These are phyloP conservation scores for Petrocephalus schoutedeni DNA, from an alignment of 2,797 vertebrate genomes.

Conservation along the genomic window DNA sequence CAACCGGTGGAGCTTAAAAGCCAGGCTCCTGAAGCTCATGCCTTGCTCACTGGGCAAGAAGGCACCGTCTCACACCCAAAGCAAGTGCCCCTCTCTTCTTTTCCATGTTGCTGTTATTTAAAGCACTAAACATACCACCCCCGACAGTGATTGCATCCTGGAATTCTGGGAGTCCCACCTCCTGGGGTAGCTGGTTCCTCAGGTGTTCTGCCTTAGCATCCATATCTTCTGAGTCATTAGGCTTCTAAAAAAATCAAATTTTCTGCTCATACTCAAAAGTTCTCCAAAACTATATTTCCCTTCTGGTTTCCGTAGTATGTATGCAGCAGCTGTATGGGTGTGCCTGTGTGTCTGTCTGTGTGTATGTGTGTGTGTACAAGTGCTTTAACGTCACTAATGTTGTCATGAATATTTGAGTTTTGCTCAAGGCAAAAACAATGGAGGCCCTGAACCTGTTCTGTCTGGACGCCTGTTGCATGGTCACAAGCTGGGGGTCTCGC, in stretches of 20 bases:
- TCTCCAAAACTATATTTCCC: neutral
- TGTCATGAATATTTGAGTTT: neutral
- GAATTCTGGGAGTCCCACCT: neutral
- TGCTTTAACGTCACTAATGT: neutral
- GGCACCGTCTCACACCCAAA: constrained; percentile 79
- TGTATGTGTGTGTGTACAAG: neutral
- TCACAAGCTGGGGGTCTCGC: neutral
- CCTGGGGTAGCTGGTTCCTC: neutral
- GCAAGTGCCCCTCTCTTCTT: constrained; percentile 70
- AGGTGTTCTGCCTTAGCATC: neutral
- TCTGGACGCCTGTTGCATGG: neutral
- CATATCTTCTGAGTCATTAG: neutral
- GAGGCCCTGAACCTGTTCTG: neutral
- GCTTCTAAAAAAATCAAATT: neutral
- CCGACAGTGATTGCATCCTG: neutral
- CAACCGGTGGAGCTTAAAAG: constrained; percentile 81
- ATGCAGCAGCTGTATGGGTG: neutral
- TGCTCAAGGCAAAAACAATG: neutral
- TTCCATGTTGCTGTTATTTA: constrained; percentile 4
- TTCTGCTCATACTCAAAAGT: neutral
- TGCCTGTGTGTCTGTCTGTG: neutral
- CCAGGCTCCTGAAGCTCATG: constrained; percentile 87
- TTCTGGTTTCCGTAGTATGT: neutral
- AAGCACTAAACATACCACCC: neutral
- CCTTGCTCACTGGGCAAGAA: constrained; percentile 82